Percentiles rank a stretch among this genome's conserved stretches.
Evolutionary conservation across 2,888 invertebrate genomes (phyloP).

Genomic region (Chymomyza caudatula): DNA sequence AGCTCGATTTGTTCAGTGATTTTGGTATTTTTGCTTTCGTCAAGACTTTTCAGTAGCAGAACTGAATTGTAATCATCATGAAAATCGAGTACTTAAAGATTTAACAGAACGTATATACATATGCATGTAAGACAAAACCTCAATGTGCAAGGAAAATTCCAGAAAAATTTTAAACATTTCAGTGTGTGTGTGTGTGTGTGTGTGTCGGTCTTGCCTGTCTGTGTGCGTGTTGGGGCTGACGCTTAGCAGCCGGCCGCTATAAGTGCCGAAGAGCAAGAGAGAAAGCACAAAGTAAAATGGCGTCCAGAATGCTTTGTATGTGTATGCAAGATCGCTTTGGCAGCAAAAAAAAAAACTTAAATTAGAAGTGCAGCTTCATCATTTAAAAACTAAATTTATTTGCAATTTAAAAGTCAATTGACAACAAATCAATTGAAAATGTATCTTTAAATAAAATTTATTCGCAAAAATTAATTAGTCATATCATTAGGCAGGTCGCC

Average conservation of each 20-base stretch:
- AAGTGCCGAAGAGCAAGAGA: constrained; percentile 29
- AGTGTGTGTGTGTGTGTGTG: constrained; percentile 27
- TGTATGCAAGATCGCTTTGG: constrained; percentile 49
- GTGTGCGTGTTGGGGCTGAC: constrained; percentile 26
- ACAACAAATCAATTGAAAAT: too few species aligned
- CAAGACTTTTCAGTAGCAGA: constrained; percentile 78
- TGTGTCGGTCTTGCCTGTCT: neutral
- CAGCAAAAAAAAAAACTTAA: constrained; percentile 30
- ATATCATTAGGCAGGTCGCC: neutral
- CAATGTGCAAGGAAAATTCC: constrained; percentile 56
- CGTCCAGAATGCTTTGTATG: constrained; percentile 25
- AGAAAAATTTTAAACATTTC: constrained; percentile 44
- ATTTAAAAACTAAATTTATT: too few species aligned
- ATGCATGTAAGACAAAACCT: constrained; percentile 11
- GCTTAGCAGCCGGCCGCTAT: constrained; percentile 62
- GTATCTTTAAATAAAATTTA: neutral
- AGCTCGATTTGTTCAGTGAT: constrained; percentile 64
- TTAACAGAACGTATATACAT: neutral
- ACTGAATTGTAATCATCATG: constrained; percentile 76
- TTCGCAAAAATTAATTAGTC: neutral
- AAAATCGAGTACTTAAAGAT: constrained; percentile 43
- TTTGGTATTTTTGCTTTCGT: constrained; percentile 77
- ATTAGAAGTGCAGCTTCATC: constrained; percentile 1
- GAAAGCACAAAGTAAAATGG: constrained; percentile 51
- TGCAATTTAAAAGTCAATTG: too few species aligned